Evolutionary conservation across 2,888 invertebrate genomes (phyloP).

Genomic region (Parnassius apollo): DNA sequence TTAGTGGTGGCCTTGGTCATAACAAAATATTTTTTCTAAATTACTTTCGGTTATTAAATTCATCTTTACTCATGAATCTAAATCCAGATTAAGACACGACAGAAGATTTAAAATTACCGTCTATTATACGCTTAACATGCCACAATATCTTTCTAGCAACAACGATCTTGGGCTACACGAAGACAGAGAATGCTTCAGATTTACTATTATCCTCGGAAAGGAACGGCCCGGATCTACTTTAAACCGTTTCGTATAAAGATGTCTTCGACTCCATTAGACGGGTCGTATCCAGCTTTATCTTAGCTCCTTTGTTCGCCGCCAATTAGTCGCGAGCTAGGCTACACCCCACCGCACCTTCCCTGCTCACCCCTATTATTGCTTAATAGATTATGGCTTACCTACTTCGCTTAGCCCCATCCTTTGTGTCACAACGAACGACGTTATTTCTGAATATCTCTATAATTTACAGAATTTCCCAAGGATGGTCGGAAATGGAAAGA

Average conservation of each 20-base stretch:
- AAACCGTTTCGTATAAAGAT: conserved; percentile 45
- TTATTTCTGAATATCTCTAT: conserved; percentile 25
- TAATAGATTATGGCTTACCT: conserved; percentile 63
- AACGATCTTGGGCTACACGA: conserved; percentile 28
- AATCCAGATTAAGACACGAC: neutral
- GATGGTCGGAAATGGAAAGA: conserved; percentile 25
- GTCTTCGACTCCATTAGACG: conserved; percentile 53
- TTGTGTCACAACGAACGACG: conserved; percentile 42
- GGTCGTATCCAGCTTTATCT: conserved; percentile 48
- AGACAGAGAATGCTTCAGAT: conserved; percentile 30
- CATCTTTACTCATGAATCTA: neutral
- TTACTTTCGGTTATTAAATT: too few relatives aligned
- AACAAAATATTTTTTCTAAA: too few relatives aligned
- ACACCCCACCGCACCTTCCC: conserved; percentile 35
- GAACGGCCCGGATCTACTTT: conserved; percentile 28
- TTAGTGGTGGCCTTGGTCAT: too few relatives aligned
- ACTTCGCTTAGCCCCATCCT: conserved; percentile 42
- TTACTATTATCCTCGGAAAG: conserved; percentile 23
- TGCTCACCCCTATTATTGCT: conserved; percentile 53
- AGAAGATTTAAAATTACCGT: neutral
- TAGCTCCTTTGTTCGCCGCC: conserved; percentile 63
- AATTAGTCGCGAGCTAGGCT: conserved; percentile 49
- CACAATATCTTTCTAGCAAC: conserved; percentile 3
- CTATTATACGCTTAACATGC: conserved; percentile 21
- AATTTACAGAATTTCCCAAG: conserved; percentile 27